Base-by-base conservation (phyloP, 2,113 vertebrate genomes). In the Phalacrocorax pelagicus region DNA sequence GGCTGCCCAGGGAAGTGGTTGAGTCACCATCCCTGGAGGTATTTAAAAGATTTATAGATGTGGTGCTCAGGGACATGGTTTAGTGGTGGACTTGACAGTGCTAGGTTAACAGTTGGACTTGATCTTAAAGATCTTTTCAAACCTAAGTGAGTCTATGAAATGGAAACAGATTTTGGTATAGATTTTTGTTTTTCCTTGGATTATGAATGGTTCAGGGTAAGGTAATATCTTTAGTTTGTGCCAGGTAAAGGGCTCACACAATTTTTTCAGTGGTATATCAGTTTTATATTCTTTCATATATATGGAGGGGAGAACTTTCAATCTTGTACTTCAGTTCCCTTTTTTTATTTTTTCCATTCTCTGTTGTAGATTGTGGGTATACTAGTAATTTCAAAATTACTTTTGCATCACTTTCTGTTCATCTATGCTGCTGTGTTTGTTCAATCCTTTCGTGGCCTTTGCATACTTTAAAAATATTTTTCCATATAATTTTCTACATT, bases 351-450 rank as follows among this genome's bases (percentile, higher is more conserved):
- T 61, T 93, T 65, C 38, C 30, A 6, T 65, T 55, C 14, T 58
- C 36, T 52, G 22, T 22, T 36, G 36, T 32, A 10, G 30, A n/a
- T 82, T 0, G 0, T 77, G 84, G 67, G 81, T 94, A 92, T 22
- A 63, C 9, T 17, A 40, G 47, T 81, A 58, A 88, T 82, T 90
- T 83, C 20, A 63, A 66, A 94, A 91, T 91, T 73, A 55, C 23
- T 57, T 2, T 10, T 85, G 38, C 82, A 88, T 90, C 38, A 32
- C 23, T 67, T 92, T 91, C 42, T 91, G 67, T 83, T 97, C 74
- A 87, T 72, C 59, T 86, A 9, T 47, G 71, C 89, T 95, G 21
- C 42, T 90, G 32, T 91, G 62, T 96, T 96, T 94, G 49, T 90
- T 95, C 91, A 94, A 46, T 83, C 71, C 81, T 85, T 70, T 51